Evolutionary conservation across 2,888 invertebrate genomes (phyloP).

Genomic region (Liposcelis brunnea): DNA sequence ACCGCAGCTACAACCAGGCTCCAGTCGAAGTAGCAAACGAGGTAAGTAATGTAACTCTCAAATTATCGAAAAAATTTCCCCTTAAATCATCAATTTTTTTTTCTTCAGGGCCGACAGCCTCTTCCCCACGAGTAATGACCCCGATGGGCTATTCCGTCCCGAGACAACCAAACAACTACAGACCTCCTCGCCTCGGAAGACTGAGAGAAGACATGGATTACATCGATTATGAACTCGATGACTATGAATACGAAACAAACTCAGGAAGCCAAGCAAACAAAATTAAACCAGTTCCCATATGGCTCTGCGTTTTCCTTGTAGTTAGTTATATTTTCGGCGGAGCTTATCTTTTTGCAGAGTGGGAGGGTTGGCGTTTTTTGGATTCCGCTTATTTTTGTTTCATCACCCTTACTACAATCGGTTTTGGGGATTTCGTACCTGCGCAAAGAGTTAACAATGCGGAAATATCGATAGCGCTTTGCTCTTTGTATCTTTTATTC

Average conservation of each 20-base stretch:
- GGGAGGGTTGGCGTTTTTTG: constrained; percentile 74
- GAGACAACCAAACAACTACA: constrained; percentile 27
- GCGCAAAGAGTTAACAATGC: constrained; percentile 45
- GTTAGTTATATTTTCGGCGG: constrained; percentile 81
- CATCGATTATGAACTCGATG: constrained; percentile 26
- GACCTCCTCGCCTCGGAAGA: constrained; percentile 14
- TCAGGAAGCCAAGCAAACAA: constrained; percentile 31
- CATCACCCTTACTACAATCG: constrained; percentile 83
- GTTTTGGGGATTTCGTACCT: constrained; percentile 83
- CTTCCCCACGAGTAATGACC: constrained; percentile 46
- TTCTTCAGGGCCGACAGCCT: constrained; percentile 16
- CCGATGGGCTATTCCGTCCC: constrained; percentile 47
- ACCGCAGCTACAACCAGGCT: not conserved
- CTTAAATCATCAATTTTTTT: not conserved
- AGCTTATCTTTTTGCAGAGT: constrained; percentile 65
- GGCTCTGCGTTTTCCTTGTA: constrained; percentile 72
- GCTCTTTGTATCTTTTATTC: constrained; percentile 81
- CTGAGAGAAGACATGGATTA: constrained; percentile 18
- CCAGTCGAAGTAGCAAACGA: not conserved
- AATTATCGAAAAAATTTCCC: not conserved
- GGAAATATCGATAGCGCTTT: constrained; percentile 57
- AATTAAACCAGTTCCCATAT: constrained; percentile 66
- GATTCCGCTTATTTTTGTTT: constrained; percentile 89
- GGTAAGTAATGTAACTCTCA: not conserved
- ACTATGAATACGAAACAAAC: constrained; percentile 42